These are phyloP conservation scores for Dendrolimus kikuchii DNA, from an alignment of 1,140 invertebrate species.

Conservation along the genomic window DNA sequence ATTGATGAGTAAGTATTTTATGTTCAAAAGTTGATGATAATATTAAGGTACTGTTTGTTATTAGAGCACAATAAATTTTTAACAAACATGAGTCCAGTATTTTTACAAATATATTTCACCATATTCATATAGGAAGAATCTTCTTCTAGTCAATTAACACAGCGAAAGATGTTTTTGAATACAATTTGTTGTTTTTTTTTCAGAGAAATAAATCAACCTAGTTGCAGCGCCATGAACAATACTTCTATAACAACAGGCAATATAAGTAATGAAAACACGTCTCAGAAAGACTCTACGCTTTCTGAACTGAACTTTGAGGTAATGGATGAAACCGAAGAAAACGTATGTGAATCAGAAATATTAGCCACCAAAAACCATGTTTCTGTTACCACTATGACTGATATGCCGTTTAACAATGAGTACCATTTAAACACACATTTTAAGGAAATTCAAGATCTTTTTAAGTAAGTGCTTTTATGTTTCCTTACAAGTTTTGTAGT, in stretches of 20 bases:
- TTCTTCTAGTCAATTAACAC: too few relatives aligned
- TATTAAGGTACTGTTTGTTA: too few relatives aligned
- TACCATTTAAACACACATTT: slow-evolving; percentile 22
- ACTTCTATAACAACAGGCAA: slow-evolving; percentile 7
- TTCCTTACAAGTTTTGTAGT: too few relatives aligned
- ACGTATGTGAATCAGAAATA: slow-evolving; percentile 9
- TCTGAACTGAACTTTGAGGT: slow-evolving; percentile 25
- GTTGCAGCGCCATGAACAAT: slow-evolving; percentile 22
- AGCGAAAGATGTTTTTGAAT: not conserved
- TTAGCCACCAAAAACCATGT: slow-evolving; percentile 14
- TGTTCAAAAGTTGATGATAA: not conserved
- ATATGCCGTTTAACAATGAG: slow-evolving; percentile 22
- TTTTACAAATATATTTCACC: too few relatives aligned
- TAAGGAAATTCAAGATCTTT: slow-evolving; percentile 40
- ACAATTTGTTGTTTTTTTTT: slow-evolving; percentile 9
- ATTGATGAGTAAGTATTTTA: slow-evolving; percentile 57
- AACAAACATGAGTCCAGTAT: too few relatives aligned
- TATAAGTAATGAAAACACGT: slow-evolving; percentile 20
- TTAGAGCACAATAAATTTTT: too few relatives aligned
- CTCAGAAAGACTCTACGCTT: slow-evolving; percentile 22
- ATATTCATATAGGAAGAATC: too few relatives aligned
- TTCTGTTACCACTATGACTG: slow-evolving; percentile 32
- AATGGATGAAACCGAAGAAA: slow-evolving; percentile 25
- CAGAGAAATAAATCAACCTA: slow-evolving; percentile 33
- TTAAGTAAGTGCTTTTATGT: slow-evolving; percentile 24